Conservation (phyloP, 2,888 invertebrate species). For the Cerastis rubricosa region DNA sequence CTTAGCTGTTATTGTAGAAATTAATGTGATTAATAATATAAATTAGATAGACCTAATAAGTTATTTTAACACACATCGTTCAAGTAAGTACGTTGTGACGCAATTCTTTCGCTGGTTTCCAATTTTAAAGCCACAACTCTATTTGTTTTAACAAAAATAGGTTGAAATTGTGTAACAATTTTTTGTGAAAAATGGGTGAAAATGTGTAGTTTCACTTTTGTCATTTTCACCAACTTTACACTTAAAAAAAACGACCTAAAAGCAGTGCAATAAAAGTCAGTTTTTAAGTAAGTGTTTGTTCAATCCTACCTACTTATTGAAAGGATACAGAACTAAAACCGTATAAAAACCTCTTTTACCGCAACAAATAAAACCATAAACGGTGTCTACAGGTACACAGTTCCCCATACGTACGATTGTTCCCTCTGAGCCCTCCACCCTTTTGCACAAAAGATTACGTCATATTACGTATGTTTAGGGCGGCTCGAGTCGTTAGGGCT, state of each 20-base stretch:
- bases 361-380: constrained; percentile 34
- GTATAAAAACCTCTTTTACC: constrained; percentile 18
- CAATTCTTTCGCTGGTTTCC: not conserved
- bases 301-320: not conserved
- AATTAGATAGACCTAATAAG: not conserved
- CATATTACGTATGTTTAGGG: constrained; percentile 59
- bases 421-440: constrained; percentile 47
- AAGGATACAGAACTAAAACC: not conserved
- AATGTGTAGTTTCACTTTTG: not conserved
- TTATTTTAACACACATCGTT: not conserved
- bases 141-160: not conserved
- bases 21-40: not conserved
- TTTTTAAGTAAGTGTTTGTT: not conserved
- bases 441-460: constrained; percentile 61
- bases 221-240: too few relatives aligned
- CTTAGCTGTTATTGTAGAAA: not conserved
- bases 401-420: constrained; percentile 25
- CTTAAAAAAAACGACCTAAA: too few relatives aligned
- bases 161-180: not conserved
- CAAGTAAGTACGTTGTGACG: not conserved
- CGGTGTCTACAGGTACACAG: constrained; percentile 20
- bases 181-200: not conserved
- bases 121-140: not conserved
- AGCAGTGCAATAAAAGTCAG: not conserved
- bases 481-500: constrained; percentile 57